Base-by-base conservation (phyloP, 2,888 invertebrate genomes). In the Zootermopsis nevadensis region DNA sequence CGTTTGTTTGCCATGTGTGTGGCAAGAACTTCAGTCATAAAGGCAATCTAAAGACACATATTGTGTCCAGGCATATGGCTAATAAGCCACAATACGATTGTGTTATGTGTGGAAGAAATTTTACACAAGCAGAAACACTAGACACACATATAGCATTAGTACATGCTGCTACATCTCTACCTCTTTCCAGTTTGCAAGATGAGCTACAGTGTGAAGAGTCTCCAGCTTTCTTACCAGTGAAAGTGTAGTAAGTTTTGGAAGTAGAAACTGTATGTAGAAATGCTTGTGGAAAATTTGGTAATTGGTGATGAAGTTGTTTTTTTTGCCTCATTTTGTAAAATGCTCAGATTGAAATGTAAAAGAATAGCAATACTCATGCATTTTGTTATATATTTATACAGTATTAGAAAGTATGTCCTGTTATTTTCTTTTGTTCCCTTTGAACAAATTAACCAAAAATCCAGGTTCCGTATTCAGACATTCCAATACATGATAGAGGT, bases 11-110 rank as follows among this genome's bases (percentile, higher is more conserved):
- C 15, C 79, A 79, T 27, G 31, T 79, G 10, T 79, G 79, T 35
- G 79, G 79, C 35, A 79, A 79, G 60, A 79, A 79, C 66, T 79
- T 79, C 79, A 79, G 79, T 66, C 79, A 79, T 35, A 79, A 79
- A 66, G 79, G 79, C 79, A 79, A 79, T 33, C 31, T 79, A 27
- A 79, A 79, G 31, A 79, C 79, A 10, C 79, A 79, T 24, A 79
- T 79, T 66, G 60, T 79, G 2, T 79, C 79, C 6, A 55, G 79
- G n/a, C 79, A 79, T 27, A 79, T 79, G 79, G 55, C 55, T 10
- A 55, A 24, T 19, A 79, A 66, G 38, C 79, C 33, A 19, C 79
- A 66, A 60, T 79, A 60, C n/a, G 79, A 79, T 55, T 79, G 79
- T 66, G 30, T 33, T 15, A n/a, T 79, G 38, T 79, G 79, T 79